Conservation (phyloP, 64 coral and sea anemone genomes). For the Orbicella faveolata region DNA sequence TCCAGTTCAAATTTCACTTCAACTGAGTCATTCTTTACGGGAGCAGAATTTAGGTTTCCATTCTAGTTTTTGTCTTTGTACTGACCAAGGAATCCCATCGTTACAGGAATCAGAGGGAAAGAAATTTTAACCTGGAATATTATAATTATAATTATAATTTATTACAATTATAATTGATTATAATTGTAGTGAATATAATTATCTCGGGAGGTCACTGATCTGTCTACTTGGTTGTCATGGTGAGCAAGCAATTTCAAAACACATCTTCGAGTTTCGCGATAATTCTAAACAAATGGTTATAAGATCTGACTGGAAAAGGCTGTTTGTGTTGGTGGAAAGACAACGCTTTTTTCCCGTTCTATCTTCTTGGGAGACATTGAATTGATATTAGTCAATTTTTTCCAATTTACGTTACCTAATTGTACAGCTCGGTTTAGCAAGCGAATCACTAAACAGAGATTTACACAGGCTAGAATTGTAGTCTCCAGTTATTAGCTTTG, state of each 20-base stretch:
- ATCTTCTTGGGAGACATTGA: neutral
- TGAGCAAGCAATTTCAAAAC: neutral
- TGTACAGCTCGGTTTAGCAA: neutral
- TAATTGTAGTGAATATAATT: neutral
- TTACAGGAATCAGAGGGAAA: neutral
- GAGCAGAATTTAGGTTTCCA: neutral
- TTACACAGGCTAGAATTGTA: no score
- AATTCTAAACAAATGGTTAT: neutral
- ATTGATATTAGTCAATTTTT: neutral
- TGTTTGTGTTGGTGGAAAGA: neutral
- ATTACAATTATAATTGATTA: neutral
- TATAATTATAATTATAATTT: neutral
- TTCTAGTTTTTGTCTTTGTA: neutral
- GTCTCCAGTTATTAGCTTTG: no score
- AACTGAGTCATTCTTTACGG: slow-evolving; percentile 49
- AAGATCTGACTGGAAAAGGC: no score
- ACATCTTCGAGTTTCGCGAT: neutral
- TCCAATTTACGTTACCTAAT: neutral
- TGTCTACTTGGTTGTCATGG: neutral
- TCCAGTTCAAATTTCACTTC: slow-evolving; percentile 99
- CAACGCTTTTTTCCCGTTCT: neutral
- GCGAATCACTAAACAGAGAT: no score
- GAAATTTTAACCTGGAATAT: neutral
- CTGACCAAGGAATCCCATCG: neutral
- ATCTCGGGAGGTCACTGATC: neutral